Percentiles rank a stretch among this genome's conserved stretches.
phyloP scores from a whole-genome alignment of 2,888 invertebrate genomes.

The Thymelicus lineola region DNA sequence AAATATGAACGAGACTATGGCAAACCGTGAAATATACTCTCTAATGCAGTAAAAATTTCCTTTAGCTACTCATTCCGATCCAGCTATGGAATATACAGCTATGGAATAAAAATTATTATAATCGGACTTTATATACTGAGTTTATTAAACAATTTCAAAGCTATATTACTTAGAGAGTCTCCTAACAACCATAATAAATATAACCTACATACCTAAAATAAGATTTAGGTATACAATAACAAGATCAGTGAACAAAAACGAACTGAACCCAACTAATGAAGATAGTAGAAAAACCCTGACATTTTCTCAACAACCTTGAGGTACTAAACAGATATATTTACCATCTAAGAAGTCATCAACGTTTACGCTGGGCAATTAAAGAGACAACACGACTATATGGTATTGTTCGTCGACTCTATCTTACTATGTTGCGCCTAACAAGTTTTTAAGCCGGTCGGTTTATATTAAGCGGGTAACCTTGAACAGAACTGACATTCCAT shows the following conservation, averaged over 20 bases:
- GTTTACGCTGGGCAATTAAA: conserved; percentile 62
- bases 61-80: too few relatives aligned
- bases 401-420: neutral
- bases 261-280: conserved; percentile 43
- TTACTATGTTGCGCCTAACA: neutral
- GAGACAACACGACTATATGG: conserved; percentile 47
- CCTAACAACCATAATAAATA: too few relatives aligned
- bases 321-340: conserved; percentile 65
- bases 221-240: conserved; percentile 20
- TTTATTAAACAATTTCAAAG: too few relatives aligned
- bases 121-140: too few relatives aligned
- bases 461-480: conserved; percentile 69
- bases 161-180: too few relatives aligned
- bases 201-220: neutral
- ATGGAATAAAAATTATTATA: too few relatives aligned
- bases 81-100: too few relatives aligned
- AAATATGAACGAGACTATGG: too few relatives aligned
- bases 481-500: conserved; percentile 73
- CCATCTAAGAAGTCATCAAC: conserved; percentile 62
- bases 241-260: conserved; percentile 31
- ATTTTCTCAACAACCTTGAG: conserved; percentile 65
- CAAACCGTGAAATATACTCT: too few relatives aligned
- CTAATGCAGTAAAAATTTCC: too few relatives aligned
- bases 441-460: conserved; percentile 55
- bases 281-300: conserved; percentile 67